A percentile compares a stretch with the other conserved stretches of the same genome.
Conservation (phyloP, 2,888 invertebrate genomes). For the Drosophila kambysellisi region DNA sequence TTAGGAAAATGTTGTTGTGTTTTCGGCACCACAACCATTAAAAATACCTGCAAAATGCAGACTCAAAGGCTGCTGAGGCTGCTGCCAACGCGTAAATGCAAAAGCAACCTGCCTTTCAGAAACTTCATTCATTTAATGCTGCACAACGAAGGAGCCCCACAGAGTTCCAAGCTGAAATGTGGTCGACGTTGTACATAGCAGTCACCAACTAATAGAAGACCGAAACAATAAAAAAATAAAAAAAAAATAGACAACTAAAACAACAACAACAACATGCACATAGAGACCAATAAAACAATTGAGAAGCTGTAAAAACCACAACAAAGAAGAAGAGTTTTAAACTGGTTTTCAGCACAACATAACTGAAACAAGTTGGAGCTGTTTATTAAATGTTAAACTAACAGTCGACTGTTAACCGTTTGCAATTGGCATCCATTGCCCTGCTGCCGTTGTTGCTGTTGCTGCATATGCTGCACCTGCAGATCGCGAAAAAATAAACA, state of each 20-base stretch:
- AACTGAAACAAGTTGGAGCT: slow-evolving; percentile 66
- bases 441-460: slow-evolving; percentile 1
- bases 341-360: slow-evolving; percentile 66
- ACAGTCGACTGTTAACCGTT: slow-evolving; percentile 68
- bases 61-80: slow-evolving; percentile 33
- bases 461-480: slow-evolving; percentile 62
- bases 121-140: slow-evolving; percentile 77
- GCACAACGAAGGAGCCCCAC: slow-evolving; percentile 38
- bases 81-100: slow-evolving; percentile 68
- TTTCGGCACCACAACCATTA: slow-evolving; percentile 41
- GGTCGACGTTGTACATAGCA: slow-evolving; percentile 27
- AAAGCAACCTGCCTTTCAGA: slow-evolving; percentile 67
- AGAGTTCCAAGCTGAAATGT: slow-evolving; percentile 37
- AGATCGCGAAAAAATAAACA: slow-evolving; percentile 60
- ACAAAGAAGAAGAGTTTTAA: slow-evolving; percentile 54
- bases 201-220: slow-evolving; percentile 24
- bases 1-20: slow-evolving; percentile 37
- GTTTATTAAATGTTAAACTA: slow-evolving; percentile 58
- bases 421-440: slow-evolving; percentile 44
- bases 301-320: slow-evolving; percentile 65
- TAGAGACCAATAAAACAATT: slow-evolving; percentile 61
- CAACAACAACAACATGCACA: slow-evolving; percentile 22
- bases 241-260: slow-evolving; percentile 25
- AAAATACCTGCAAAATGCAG: slow-evolving; percentile 36
- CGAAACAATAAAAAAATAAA: slow-evolving; percentile 40